Percentiles rank a stretch among this genome's conserved stretches.
Evolutionary conservation across 2,113 vertebrate species (phyloP).

Genomic region (Esox niger): DNA sequence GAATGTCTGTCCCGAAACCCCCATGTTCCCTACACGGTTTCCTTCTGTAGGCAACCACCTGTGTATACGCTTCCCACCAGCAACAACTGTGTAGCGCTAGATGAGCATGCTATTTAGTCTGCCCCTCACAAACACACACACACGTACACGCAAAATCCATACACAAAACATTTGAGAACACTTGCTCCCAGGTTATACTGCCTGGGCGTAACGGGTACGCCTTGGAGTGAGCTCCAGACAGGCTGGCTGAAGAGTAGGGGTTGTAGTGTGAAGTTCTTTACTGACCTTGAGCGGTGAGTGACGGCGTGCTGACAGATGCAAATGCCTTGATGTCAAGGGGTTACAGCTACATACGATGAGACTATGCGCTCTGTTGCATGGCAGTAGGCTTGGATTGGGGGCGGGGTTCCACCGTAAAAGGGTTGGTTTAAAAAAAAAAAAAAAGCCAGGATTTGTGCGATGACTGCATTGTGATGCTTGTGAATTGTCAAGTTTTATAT

Average conservation of each 20-base stretch:
- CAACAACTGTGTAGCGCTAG: background rate
- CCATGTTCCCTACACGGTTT: background rate
- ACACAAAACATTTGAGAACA: background rate
- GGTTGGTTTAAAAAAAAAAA: background rate
- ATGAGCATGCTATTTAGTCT: background rate
- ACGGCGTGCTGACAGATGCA: background rate
- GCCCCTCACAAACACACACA: background rate
- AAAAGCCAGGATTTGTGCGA: too few relatives aligned
- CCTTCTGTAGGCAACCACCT: background rate
- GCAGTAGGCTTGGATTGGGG: background rate
- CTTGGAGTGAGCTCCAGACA: background rate
- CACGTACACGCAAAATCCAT: too few relatives aligned
- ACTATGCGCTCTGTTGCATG: background rate
- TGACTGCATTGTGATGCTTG: too few relatives aligned
- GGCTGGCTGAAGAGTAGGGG: background rate
- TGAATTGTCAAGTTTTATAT: too few relatives aligned
- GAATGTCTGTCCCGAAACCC: background rate
- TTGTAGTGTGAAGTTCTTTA: background rate
- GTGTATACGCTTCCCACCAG: background rate
- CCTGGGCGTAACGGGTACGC: background rate
- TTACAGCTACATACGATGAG: background rate
- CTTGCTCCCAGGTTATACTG: background rate
- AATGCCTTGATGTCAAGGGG: background rate
- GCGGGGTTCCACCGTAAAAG: background rate
- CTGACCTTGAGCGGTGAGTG: background rate